Conservation (phyloP, 2,888 invertebrate species). For the Phorcus lineatus region DNA sequence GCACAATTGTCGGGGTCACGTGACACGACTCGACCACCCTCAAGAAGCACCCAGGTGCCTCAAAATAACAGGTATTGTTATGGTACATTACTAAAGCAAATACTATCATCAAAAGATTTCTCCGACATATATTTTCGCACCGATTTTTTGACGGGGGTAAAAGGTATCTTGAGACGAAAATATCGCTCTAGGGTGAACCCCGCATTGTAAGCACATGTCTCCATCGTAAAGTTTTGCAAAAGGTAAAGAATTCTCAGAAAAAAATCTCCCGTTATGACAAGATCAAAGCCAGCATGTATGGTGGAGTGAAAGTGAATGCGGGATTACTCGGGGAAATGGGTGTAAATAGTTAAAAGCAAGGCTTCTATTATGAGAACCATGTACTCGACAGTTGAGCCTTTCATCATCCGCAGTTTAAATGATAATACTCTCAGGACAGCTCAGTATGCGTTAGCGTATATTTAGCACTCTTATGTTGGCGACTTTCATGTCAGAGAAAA, state of each 20-base stretch:
- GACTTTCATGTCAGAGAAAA: too few relatives aligned
- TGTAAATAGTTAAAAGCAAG: conserved; percentile 10
- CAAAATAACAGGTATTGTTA: not conserved
- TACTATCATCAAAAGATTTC: not conserved
- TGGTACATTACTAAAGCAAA: conserved; percentile 17
- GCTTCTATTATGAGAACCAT: not conserved
- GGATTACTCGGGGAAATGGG: conserved; percentile 12
- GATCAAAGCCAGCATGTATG: not conserved
- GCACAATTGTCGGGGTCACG: not conserved
- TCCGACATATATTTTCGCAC: conserved; percentile 24
- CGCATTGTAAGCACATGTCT: not conserved
- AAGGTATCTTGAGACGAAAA: not conserved
- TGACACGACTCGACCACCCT: conserved; percentile 17
- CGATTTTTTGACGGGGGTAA: conserved; percentile 3
- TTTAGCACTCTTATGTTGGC: too few relatives aligned
- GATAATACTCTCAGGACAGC: too few relatives aligned
- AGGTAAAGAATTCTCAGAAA: conserved; percentile 15
- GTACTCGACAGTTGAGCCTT: not conserved
- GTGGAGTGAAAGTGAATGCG: not conserved
- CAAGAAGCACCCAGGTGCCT: conserved; percentile 8
- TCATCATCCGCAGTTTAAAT: too few relatives aligned
- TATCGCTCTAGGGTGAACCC: not conserved
- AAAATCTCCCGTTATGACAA: conserved; percentile 15
- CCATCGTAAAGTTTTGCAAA: not conserved
- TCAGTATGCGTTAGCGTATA: too few relatives aligned